Percentiles rank a stretch among this genome's conserved stretches.
These are phyloP conservation scores for Aurelia aurita DNA, from an alignment of 30 jellyfish, hydroid and myxozoan genomes.

Conservation along the genomic window DNA sequence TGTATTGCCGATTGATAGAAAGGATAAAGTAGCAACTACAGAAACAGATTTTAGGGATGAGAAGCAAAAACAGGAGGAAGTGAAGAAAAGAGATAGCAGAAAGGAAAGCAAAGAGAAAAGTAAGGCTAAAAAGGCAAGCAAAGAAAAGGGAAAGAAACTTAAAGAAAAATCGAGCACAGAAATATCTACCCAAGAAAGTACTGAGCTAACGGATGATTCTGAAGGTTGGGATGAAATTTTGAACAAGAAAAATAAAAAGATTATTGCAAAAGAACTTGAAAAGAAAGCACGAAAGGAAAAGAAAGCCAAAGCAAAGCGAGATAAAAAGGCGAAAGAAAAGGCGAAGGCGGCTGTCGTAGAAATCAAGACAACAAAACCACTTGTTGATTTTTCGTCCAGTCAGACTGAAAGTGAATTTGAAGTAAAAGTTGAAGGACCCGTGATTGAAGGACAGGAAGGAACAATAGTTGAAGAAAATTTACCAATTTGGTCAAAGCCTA, in stretches of 20 bases:
- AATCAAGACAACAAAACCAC: constrained; percentile 16
- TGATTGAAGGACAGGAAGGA: neutral
- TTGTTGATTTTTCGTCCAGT: constrained; percentile 54
- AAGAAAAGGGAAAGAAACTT: constrained; percentile 43
- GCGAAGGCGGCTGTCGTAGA: constrained; percentile 31
- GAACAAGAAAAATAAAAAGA: constrained; percentile 11
- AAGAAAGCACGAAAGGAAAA: constrained; percentile 17
- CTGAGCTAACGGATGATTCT: neutral
- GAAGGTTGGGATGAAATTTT: neutral
- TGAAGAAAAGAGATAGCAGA: neutral
- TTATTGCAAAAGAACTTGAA: neutral
- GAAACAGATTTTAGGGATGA: constrained; percentile 8
- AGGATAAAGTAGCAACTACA: neutral
- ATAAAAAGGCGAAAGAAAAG: neutral
- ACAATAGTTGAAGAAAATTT: neutral
- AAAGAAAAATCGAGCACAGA: neutral
- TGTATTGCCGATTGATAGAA: neutral
- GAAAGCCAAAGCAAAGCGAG: constrained; percentile 6
- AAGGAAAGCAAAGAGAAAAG: constrained; percentile 29
- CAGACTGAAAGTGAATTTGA: constrained; percentile 65
- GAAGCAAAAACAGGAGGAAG: neutral
- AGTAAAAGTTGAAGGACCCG: neutral
- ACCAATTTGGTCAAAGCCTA: neutral
- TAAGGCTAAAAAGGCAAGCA: constrained; percentile 26
- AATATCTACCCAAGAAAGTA: neutral